phyloP scores from a whole-genome alignment of 2,113 vertebrate species.

The Anarhynchus alexandrinus region DNA sequence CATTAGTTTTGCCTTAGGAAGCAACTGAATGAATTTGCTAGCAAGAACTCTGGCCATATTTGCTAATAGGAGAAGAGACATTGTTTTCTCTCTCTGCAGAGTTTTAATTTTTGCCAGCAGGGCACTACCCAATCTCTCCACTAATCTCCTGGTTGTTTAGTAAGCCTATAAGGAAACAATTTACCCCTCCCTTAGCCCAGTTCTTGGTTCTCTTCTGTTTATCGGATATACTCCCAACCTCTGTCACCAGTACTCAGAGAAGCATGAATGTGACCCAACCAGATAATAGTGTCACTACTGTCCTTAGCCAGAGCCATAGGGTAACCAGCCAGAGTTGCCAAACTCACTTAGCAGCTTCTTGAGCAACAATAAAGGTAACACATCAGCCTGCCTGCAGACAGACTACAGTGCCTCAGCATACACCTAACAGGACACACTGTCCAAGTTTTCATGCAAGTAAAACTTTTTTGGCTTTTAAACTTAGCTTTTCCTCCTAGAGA shows the following conservation, averaged over 20 bases:
- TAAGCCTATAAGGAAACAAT: not conserved
- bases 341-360: not conserved
- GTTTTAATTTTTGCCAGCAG: not conserved
- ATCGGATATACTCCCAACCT: not conserved
- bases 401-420: not conserved
- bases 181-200: not conserved
- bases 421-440: not conserved
- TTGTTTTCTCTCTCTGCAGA: not conserved
- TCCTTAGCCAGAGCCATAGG: not conserved
- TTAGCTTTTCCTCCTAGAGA: not conserved
- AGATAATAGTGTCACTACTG: not conserved
- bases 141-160: not conserved
- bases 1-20: not conserved
- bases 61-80: not conserved
- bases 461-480: not conserved
- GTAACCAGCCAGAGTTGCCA: not conserved
- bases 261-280: not conserved
- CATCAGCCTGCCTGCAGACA: not conserved
- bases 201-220: not conserved
- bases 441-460: not conserved
- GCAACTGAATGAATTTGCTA: not conserved
- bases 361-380: not conserved
- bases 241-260: not conserved
- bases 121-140: not conserved
- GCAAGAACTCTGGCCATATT: not conserved